Base-by-base conservation (phyloP, 2,797 vertebrate species). In the Peromyscus attwateri region DNA sequence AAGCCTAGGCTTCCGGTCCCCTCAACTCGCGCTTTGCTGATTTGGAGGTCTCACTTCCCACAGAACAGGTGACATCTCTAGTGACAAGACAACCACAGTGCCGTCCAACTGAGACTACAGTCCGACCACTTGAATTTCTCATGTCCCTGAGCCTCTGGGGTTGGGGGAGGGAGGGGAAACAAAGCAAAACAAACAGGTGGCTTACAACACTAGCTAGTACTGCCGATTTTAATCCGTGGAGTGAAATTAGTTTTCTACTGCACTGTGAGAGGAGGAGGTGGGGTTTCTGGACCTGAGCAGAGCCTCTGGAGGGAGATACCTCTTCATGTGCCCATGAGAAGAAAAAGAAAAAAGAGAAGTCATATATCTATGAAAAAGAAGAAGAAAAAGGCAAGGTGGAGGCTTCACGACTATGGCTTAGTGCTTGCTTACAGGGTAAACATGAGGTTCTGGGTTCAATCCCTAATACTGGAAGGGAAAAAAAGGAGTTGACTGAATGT, bases 11-110 rank as follows among this genome's bases (percentile, higher is more conserved):
- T 92, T 75, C 70, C 55, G 4, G 2, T 82, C 27, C 68, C 87
- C 43, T 79, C 17, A 29, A 25, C 14, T 46, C 23, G 27, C 37
- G 21, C 49, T 43, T 70, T 29, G 29, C 40, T 73, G 79, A 27
- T 84, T 75, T 80, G 76, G 49, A 93, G 16, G 29, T 80, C 82
- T 94, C 71, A 9, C 37, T 71, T 83, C 62, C 70, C n/a, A 8
- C 7, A 62, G 62, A 76, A 71, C 73, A 91, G 71, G 29, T 52
- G 49, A 52, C 37, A 6, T 46, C 77, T 93, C 31, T 43, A 62
- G 23, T n/a, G 29, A 43, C 16, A 62, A 80, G 17, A 31, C 55
- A 40, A 37, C 43, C 84, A 57, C 64, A 73, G 49, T 29, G 84
- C 70, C 40, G 21, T 46, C 85, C 29, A 27, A 71, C 55, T 83